These are phyloP conservation scores for Xanthostigma xanthostigma DNA, from an alignment of 2,888 invertebrate genomes.

Conservation along the genomic window DNA sequence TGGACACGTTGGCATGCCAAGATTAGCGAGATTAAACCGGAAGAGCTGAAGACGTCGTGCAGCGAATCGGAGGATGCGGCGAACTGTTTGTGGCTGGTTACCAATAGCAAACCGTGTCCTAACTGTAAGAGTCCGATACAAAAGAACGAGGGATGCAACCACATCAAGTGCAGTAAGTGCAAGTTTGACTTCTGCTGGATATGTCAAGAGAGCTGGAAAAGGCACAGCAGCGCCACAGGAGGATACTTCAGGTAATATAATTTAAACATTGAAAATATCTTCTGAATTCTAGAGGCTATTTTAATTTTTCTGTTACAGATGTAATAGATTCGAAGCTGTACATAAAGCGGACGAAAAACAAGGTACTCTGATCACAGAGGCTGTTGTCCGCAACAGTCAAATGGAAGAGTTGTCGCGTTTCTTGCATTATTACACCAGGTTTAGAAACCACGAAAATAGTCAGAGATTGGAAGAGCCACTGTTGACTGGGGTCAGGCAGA, in stretches of 20 bases:
- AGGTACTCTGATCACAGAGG: slow-evolving; percentile 39
- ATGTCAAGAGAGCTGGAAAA: slow-evolving; percentile 54
- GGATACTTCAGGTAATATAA: slow-evolving; percentile 40
- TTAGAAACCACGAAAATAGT: slow-evolving; percentile 49
- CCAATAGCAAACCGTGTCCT: slow-evolving; percentile 54
- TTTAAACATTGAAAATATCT: slow-evolving; percentile 25
- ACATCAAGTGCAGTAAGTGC: slow-evolving; percentile 57
- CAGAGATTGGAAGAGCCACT: slow-evolving; percentile 45
- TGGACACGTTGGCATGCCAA: slow-evolving; percentile 46
- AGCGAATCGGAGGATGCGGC: slow-evolving; percentile 42
- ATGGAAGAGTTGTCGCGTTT: slow-evolving; percentile 49
- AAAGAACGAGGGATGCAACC: slow-evolving; percentile 57
- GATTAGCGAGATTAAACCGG: slow-evolving; percentile 47
- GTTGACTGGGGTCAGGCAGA: slow-evolving; percentile 38
- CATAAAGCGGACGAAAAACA: slow-evolving; percentile 45
- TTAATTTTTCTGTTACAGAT: slow-evolving; percentile 8
- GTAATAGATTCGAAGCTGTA: slow-evolving; percentile 43
- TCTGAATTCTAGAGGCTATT: too few relatives aligned
- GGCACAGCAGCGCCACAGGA: slow-evolving; percentile 51
- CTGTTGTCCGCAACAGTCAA: slow-evolving; percentile 36
- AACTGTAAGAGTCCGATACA: slow-evolving; percentile 56
- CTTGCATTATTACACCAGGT: slow-evolving; percentile 48
- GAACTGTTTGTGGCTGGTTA: slow-evolving; percentile 51
- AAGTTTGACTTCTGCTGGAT: slow-evolving; percentile 62
- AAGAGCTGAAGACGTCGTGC: slow-evolving; percentile 36